phyloP scores from a whole-genome alignment of 2,888 invertebrate species.

The Uloborus plumipes region DNA sequence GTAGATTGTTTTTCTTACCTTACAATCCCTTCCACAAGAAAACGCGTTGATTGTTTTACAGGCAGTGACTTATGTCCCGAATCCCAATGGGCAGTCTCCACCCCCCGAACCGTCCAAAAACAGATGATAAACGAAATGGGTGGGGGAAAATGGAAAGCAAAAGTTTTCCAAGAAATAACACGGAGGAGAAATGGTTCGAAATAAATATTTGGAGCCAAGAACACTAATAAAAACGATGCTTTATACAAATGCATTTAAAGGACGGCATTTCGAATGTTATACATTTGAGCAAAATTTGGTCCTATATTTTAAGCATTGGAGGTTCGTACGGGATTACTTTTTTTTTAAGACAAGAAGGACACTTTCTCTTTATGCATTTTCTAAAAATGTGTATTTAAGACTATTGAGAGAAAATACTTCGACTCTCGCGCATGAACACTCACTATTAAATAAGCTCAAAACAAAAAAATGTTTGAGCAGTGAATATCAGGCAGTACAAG shows the following conservation, averaged over 20 bases:
- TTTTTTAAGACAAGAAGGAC: conserved; percentile 10
- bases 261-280: background rate
- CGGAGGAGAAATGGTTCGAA: background rate
- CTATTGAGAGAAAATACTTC: too few relatives aligned
- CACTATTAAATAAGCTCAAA: too few relatives aligned
- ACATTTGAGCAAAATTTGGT: background rate
- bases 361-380: conserved; percentile 21
- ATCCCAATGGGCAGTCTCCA: background rate
- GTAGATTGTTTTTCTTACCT: conserved; percentile 35
- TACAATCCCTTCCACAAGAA: conserved; percentile 21
- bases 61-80: conserved; percentile 38
- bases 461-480: too few relatives aligned
- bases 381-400: background rate
- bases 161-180: too few relatives aligned
- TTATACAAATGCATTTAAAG: conserved; percentile 1
- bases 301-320: too few relatives aligned
- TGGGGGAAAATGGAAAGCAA: background rate
- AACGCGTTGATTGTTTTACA: conserved; percentile 36
- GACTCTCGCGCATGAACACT: too few relatives aligned
- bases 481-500: too few relatives aligned
- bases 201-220: conserved; percentile 32
- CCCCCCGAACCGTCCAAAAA: background rate
- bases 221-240: conserved; percentile 24
- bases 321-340: too few relatives aligned
- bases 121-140: background rate